A percentile compares a stretch with the other conserved stretches of the same genome.
Conservation (phyloP, 2,888 invertebrate species). For the Lumbricus terrestris region DNA sequence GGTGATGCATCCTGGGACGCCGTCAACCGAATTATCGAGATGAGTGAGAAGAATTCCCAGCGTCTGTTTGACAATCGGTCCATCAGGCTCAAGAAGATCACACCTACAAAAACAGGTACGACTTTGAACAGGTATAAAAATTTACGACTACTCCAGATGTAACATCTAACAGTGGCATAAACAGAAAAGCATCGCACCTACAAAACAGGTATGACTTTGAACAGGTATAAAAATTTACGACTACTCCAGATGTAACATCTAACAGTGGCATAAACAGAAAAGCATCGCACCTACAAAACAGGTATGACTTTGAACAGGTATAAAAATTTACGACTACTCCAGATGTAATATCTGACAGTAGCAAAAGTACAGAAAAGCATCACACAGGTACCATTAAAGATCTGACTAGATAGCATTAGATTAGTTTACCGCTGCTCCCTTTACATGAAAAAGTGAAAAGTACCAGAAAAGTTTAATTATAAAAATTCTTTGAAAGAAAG, state of each 20-base stretch:
- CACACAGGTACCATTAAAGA: neutral
- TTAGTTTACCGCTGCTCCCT: neutral
- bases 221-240: too few species aligned
- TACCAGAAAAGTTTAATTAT: neutral
- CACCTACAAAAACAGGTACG: neutral
- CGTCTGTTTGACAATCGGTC: slow-evolving; percentile 29
- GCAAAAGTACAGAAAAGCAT: too few species aligned
- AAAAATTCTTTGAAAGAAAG: too few species aligned
- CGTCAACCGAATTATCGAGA: slow-evolving; percentile 54
- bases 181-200: neutral
- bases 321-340: too few species aligned
- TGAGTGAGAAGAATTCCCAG: slow-evolving; percentile 46
- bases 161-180: too few species aligned
- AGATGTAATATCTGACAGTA: too few species aligned
- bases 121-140: neutral
- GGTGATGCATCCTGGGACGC: slow-evolving; percentile 38
- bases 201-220: neutral
- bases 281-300: neutral
- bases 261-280: too few species aligned
- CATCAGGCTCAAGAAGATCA: slow-evolving; percentile 9
- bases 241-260: too few species aligned
- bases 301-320: neutral
- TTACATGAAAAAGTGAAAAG: neutral
- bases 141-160: too few species aligned
- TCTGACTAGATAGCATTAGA: neutral